phyloP scores from a whole-genome alignment of 2,113 vertebrate species.

The Tapirus terrestris region DNA sequence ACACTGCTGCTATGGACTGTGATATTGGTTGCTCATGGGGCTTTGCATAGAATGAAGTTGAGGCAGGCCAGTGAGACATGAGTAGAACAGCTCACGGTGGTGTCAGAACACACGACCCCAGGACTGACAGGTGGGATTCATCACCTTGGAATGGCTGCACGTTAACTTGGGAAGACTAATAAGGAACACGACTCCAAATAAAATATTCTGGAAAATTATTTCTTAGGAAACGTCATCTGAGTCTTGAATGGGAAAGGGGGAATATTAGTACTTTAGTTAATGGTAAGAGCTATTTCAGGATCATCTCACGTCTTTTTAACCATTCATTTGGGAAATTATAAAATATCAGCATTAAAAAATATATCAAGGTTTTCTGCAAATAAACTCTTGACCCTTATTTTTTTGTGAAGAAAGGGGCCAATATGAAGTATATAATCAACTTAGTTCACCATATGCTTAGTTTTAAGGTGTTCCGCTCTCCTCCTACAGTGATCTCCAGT shows the following conservation, averaged over 20 bases:
- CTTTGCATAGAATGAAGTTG: not conserved
- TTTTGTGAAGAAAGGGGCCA: not conserved
- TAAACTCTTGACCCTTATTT: conserved; percentile 9
- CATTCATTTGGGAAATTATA: conserved; percentile 28
- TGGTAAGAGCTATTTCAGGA: conserved; percentile 31
- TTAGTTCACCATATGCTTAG: not conserved
- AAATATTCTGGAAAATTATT: conserved; percentile 57
- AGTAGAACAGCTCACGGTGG: not conserved
- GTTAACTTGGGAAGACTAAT: not conserved
- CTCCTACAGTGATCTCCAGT: not conserved
- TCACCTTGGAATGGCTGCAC: not conserved
- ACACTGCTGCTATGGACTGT: conserved; percentile 39
- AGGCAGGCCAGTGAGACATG: not conserved
- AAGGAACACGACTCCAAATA: conserved; percentile 22
- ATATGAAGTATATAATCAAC: conserved; percentile 36
- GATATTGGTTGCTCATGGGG: not conserved
- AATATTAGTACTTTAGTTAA: not conserved
- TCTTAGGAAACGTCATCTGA: conserved; percentile 31
- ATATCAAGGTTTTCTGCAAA: not conserved
- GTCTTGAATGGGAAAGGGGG: not conserved
- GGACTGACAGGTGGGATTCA: not conserved
- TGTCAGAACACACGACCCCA: not conserved
- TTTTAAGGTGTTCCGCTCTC: not conserved
- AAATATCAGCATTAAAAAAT: conserved; percentile 17
- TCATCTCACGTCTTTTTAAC: not conserved